Evolutionary conservation across 92 coral and sea anemone species (phyloP).

Genomic region (Phenganax stokvisi): DNA sequence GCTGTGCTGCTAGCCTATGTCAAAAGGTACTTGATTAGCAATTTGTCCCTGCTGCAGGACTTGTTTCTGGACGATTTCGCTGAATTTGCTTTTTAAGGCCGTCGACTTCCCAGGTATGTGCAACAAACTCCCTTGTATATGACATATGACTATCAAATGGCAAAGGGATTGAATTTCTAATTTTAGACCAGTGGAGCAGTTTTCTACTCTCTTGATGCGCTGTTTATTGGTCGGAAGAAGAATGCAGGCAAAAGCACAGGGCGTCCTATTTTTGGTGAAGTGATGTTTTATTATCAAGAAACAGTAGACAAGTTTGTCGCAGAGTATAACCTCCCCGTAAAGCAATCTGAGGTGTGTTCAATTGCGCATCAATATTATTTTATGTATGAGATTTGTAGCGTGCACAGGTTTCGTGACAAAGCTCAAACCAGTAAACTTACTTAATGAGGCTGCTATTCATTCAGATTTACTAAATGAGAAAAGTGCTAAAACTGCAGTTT

Average conservation of each 20-base stretch:
- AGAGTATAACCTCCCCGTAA: slow-evolving; percentile 4
- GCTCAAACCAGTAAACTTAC: too few relatives aligned
- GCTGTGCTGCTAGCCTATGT: too few relatives aligned
- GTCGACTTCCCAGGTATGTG: too few relatives aligned
- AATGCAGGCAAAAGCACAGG: slow-evolving; percentile 41
- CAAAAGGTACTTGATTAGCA: too few relatives aligned
- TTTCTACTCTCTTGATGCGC: slow-evolving; percentile 47
- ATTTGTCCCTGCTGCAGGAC: too few relatives aligned
- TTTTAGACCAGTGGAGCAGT: slow-evolving; percentile 35
- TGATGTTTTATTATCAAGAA: slow-evolving; percentile 17
- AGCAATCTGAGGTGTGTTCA: background rate
- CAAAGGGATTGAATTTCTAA: background rate
- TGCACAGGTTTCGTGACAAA: background rate
- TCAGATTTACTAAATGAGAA: too few relatives aligned
- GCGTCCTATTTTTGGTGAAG: slow-evolving; percentile 21
- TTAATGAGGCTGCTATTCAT: too few relatives aligned
- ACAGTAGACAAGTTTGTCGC: slow-evolving; percentile 40
- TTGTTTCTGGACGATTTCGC: too few relatives aligned
- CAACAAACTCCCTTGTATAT: too few relatives aligned
- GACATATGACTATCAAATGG: background rate
- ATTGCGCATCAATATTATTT: background rate
- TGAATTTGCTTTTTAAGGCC: too few relatives aligned
- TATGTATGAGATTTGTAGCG: background rate
- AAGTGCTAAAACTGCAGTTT: too few relatives aligned
- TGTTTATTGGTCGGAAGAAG: slow-evolving; percentile 43